phyloP scores from a whole-genome alignment of 2,113 vertebrate genomes.

The Choloepus hoffmanni region DNA sequence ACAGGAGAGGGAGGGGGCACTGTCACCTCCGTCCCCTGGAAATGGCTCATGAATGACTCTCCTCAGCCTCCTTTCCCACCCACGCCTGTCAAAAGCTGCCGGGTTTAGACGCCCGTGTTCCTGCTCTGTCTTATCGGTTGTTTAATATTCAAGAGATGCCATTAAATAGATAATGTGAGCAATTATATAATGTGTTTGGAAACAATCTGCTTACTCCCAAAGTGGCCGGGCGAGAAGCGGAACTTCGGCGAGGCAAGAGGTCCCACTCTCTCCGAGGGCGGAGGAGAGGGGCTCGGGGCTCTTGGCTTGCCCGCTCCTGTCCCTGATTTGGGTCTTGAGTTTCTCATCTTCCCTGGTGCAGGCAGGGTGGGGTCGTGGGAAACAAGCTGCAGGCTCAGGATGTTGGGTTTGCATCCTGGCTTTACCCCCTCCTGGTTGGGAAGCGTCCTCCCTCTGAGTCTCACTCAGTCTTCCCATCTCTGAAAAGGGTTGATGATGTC shows the following conservation, averaged over 20 bases:
- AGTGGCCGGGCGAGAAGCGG: conserved; percentile 41
- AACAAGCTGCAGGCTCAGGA: not conserved
- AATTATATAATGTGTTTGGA: conserved; percentile 74
- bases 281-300: not conserved
- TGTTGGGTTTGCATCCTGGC: not conserved
- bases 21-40: not conserved
- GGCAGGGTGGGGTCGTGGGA: not conserved
- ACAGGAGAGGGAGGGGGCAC: not conserved
- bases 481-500: not conserved
- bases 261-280: not conserved
- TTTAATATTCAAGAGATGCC: conserved; percentile 75
- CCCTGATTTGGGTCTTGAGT: rapidly evolving
- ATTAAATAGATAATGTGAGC: conserved; percentile 61
- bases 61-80: not conserved
- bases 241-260: not conserved
- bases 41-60: not conserved
- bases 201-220: conserved; percentile 57
- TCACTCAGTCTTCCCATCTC: not conserved
- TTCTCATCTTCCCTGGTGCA: not conserved
- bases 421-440: not conserved
- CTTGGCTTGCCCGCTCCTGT: not conserved
- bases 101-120: not conserved
- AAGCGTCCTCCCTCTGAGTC: not conserved
- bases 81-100: conserved; percentile 5
- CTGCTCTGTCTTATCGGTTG: not conserved